Evolutionary conservation across 1,140 invertebrate species (phyloP).

Genomic region (Lucilia cuprina): DNA sequence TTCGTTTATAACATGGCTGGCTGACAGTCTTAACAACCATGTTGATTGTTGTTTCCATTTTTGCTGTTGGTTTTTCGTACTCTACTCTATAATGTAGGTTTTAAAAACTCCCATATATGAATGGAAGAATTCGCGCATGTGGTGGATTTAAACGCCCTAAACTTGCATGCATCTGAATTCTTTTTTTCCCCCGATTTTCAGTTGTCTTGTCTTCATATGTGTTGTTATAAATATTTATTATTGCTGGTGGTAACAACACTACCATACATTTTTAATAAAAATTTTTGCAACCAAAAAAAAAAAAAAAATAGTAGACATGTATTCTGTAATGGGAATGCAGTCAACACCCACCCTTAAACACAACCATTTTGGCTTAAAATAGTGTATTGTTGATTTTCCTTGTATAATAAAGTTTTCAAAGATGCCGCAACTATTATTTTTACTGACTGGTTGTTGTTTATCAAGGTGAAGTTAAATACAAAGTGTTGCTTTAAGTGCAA

Average conservation of each 20-base stretch:
- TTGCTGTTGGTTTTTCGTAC: not conserved
- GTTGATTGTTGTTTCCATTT: not conserved
- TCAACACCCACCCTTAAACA: not conserved
- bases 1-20: slow-evolving; percentile 1
- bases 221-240: too few species aligned
- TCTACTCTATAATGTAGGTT: not conserved
- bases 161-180: not conserved
- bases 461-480: too few species aligned
- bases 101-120: not conserved
- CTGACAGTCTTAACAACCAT: slow-evolving; percentile 1
- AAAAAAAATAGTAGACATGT: not conserved
- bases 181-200: not conserved
- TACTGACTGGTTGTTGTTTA: too few species aligned
- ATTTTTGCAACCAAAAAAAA: not conserved
- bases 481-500: too few species aligned
- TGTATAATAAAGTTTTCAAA: too few species aligned
- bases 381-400: too few species aligned
- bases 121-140: not conserved
- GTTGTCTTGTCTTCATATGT: too few species aligned
- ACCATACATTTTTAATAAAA: not conserved
- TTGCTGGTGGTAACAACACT: not conserved
- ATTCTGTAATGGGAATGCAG: not conserved
- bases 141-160: not conserved
- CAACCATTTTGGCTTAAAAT: not conserved
- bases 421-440: too few species aligned